Percentiles rank a stretch among this genome's conserved stretches.
Evolutionary conservation across 2,113 vertebrate genomes (phyloP).

Genomic region (Zootoca vivipara): DNA sequence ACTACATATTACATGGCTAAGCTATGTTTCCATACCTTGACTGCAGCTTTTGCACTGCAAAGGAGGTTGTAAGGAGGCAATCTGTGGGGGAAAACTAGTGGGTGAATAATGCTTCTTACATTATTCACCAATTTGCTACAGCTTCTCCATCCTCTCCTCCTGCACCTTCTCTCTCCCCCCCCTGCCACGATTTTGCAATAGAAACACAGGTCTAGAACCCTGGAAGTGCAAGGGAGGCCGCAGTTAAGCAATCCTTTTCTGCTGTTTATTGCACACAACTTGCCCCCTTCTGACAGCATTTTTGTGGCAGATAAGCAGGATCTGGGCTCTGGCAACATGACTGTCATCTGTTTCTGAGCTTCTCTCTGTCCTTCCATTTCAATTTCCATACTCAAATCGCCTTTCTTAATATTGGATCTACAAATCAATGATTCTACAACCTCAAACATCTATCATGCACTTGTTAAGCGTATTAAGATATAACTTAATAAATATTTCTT

Average conservation of each 20-base stretch:
- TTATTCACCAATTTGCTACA: background rate
- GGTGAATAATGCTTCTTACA: background rate
- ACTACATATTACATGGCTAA: background rate
- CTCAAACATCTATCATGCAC: background rate
- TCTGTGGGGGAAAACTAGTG: background rate
- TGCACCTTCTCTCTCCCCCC: background rate
- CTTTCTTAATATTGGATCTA: background rate
- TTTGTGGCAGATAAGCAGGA: background rate
- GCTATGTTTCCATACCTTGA: background rate
- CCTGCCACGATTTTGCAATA: background rate
- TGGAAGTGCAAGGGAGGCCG: background rate
- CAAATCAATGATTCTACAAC: background rate
- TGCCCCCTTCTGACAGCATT: background rate
- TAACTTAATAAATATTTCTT: background rate
- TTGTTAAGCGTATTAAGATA: background rate
- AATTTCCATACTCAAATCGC: background rate
- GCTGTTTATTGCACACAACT: background rate
- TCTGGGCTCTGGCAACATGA: background rate
- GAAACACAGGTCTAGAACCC: background rate
- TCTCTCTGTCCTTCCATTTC: background rate
- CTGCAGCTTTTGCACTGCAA: background rate
- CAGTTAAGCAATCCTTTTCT: too few relatives aligned
- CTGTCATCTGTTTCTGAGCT: background rate
- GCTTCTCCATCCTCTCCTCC: background rate
- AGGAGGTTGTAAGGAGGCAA: background rate